A percentile compares a stretch with the other conserved stretches of the same genome.
These are phyloP conservation scores for Allobates femoralis DNA, from an alignment of 2,797 vertebrate genomes.

Conservation along the genomic window DNA sequence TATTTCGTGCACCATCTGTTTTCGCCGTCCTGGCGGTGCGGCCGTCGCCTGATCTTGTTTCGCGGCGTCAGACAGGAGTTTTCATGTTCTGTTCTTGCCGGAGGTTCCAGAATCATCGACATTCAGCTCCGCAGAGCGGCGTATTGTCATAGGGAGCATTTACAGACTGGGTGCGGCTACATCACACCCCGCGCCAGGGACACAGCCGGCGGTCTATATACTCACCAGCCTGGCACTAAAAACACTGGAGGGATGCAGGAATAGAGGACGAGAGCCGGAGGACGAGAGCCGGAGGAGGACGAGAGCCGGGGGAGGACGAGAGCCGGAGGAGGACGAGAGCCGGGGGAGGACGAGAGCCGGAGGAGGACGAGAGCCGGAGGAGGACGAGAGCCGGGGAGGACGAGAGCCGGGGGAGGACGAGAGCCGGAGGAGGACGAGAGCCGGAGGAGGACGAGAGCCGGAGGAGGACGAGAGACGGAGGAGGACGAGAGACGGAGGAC, in stretches of 20 bases:
- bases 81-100: conserved; percentile 3
- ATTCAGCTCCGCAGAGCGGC: not conserved
- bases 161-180: conserved; percentile 34
- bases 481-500: too few species aligned
- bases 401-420: too few species aligned
- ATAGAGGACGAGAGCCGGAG: not conserved
- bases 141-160: not conserved
- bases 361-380: too few species aligned
- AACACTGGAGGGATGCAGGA: not conserved
- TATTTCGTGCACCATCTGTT: not conserved
- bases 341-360: too few species aligned
- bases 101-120: not conserved
- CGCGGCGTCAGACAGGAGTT: not conserved
- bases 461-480: too few species aligned
- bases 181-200: not conserved
- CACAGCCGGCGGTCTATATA: conserved; percentile 26
- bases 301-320: too few species aligned
- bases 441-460: too few species aligned
- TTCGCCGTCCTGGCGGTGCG: not conserved
- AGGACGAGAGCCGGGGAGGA: too few species aligned
- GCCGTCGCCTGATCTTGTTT: not conserved
- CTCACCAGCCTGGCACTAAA: not conserved
- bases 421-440: too few species aligned
- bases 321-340: too few species aligned
- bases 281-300: not conserved